phyloP scores from a whole-genome alignment of 2,113 vertebrate species.

The Salminus brasiliensis region DNA sequence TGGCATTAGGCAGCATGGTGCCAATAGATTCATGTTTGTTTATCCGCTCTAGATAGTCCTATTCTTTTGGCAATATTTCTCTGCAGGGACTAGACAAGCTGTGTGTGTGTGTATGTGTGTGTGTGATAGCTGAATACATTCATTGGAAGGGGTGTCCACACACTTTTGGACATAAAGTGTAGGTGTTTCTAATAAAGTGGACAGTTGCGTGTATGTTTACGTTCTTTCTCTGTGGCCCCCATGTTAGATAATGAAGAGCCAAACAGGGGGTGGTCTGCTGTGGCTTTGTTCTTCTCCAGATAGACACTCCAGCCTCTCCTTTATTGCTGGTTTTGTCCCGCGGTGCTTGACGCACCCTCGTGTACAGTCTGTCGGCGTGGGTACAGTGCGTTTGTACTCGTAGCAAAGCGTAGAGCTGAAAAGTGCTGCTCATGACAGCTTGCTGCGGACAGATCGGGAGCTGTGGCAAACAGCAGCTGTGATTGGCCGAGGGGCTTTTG shows the following conservation, averaged over 20 bases:
- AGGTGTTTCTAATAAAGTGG: background rate
- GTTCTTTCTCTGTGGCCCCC: background rate
- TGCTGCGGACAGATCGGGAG: slow-evolving; percentile 47
- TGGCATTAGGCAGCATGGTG: no score
- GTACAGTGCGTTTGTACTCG: slow-evolving; percentile 14
- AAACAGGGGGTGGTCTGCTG: background rate
- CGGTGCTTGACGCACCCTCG: background rate
- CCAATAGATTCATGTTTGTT: no score
- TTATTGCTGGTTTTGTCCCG: background rate
- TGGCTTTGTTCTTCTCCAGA: background rate
- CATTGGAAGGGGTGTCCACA: no score
- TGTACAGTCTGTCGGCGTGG: slow-evolving; percentile 30
- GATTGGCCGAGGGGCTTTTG: slow-evolving; percentile 44
- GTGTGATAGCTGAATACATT: no score
- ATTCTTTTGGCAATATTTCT: no score
- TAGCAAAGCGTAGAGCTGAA: slow-evolving; percentile 36
- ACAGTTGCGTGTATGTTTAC: background rate
- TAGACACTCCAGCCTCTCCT: background rate
- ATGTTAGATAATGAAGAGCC: slow-evolving; percentile 1
- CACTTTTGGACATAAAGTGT: no score
- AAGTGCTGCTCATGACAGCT: slow-evolving; percentile 44
- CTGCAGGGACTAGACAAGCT: no score
- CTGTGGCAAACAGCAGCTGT: slow-evolving; percentile 45
- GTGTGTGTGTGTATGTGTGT: no score
- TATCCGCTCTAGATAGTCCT: no score